Evolutionary conservation across 1,140 invertebrate species (phyloP), one percentile per base, ranked within the genome.

Genomic region (Drosophila mayri): DNA sequence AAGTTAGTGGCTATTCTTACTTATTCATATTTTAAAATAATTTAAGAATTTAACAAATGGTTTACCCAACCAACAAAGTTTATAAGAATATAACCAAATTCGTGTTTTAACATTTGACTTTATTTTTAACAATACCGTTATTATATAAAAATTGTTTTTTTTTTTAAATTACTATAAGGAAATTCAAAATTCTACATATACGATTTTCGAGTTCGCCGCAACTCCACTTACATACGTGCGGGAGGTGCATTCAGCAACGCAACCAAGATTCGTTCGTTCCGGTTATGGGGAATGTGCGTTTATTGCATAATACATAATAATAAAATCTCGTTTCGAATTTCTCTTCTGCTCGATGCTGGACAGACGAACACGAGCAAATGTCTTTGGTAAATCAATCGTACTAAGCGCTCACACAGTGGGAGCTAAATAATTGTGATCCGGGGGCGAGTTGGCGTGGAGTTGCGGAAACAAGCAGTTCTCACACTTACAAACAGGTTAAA

Each of bases 301-400:
- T 20, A 22, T 59, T 72, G 46, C 57, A 59, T 71, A 70, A 70
- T 67, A 43, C 32, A 67, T 70, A 67, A 16, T 54, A 54, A 68
- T 74, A 76, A 77, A 57, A 60, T 65, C 72, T 75, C 44, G 30
- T 49, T 61, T 71, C 25, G 40, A 85, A 75, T 30, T 76, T 84
- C 54, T 67, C 54, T 47, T 3, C 25, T 66, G 52, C 38, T 62
- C 57, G 62, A 20, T 64, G 30, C 43, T 22, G 50, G 50, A 54
- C 18, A 60, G 46, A 55, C 64, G 68, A 73, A 75, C 55, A 77
- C 43, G 59, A 70, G 79, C 30, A 76, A 76, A 72, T 79, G 78
- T 87, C 83, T 87, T 87, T 87, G 83, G 83, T 87, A 87, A 87
- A 83, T 87, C 71, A 87, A 83, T 73, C 62, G 77, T 75, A 75